Conservation (phyloP, 1,140 invertebrate genomes). For the Penaeus vannamei region DNA sequence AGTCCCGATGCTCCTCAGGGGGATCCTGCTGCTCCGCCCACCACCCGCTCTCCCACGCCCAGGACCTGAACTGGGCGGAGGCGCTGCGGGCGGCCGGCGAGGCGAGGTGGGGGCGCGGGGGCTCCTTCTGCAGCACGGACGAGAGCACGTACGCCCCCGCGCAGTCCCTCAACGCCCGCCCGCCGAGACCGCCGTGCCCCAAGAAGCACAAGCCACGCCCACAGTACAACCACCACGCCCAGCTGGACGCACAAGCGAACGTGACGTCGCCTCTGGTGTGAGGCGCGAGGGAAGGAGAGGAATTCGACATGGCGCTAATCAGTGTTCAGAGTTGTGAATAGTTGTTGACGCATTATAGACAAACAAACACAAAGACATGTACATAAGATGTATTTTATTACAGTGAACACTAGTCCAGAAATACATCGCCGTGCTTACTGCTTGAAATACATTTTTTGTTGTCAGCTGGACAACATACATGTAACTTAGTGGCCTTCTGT, state of each 20-base stretch:
- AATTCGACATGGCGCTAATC: too few species aligned
- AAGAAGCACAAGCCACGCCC: constrained; percentile 61
- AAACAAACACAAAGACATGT: constrained; percentile 42
- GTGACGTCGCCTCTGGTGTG: constrained; percentile 60
- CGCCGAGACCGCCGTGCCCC: constrained; percentile 54
- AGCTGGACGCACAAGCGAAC: constrained; percentile 49
- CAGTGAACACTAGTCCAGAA: constrained; percentile 58
- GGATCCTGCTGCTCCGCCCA: constrained; percentile 60
- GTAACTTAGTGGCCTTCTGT: constrained; percentile 63
- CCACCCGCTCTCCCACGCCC: constrained; percentile 58
- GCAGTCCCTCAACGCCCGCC: constrained; percentile 36
- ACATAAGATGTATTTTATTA: constrained; percentile 66
- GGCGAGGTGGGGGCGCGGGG: constrained; percentile 58
- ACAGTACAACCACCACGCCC: constrained; percentile 58
- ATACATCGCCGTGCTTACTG: constrained; percentile 50
- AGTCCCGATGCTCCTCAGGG: constrained; percentile 61
- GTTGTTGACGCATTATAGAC: constrained; percentile 35
- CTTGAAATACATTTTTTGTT: constrained; percentile 53
- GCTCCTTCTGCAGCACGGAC: constrained; percentile 57
- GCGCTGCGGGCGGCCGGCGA: constrained; percentile 58
- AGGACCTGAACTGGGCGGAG: constrained; percentile 65
- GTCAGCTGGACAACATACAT: constrained; percentile 50
- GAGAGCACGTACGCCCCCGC: constrained; percentile 50
- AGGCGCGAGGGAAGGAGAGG: not conserved
- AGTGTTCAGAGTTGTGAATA: constrained; percentile 54